Percentiles rank a stretch among this genome's conserved stretches.
Conservation (phyloP, 1,140 invertebrate species). For the Musca domestica region DNA sequence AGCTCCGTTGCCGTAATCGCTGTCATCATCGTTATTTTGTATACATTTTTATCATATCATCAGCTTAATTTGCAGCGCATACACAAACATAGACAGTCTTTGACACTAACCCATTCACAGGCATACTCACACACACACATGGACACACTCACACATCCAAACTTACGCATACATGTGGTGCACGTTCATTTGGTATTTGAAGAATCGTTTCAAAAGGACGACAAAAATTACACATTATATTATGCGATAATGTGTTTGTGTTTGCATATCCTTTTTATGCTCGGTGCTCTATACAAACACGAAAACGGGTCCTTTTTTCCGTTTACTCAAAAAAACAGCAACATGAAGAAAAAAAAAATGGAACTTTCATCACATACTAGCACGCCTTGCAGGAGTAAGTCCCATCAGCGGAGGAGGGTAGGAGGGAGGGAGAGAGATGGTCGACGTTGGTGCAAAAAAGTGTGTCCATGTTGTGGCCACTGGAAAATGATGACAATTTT, state of each 20-base stretch:
- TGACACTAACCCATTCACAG: not conserved
- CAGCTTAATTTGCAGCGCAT: constrained; percentile 16
- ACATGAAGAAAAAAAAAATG: too few species aligned
- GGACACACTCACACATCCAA: too few species aligned
- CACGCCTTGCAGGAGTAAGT: too few species aligned
- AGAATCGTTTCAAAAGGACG: not conserved
- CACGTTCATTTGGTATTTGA: not conserved
- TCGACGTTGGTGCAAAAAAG: too few species aligned
- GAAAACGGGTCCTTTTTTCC: constrained; percentile 10
- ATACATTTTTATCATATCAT: constrained; percentile 21
- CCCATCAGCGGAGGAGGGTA: too few species aligned
- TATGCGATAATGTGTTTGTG: constrained; percentile 19
- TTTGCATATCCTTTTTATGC: constrained; percentile 18
- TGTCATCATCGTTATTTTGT: constrained; percentile 15
- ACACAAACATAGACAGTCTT: constrained; percentile 6
- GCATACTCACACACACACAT: not conserved
- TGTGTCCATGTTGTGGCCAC: constrained; percentile 12
- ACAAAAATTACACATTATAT: constrained; percentile 19
- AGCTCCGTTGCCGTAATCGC: too few species aligned
- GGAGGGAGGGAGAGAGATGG: not conserved
- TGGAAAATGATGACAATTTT: constrained; percentile 16
- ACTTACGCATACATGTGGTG: too few species aligned
- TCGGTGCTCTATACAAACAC: constrained; percentile 9
- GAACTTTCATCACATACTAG: too few species aligned
- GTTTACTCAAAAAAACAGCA: not conserved